Conservation (phyloP, 1,140 invertebrate species). For the Leptonema lineaticorne region DNA sequence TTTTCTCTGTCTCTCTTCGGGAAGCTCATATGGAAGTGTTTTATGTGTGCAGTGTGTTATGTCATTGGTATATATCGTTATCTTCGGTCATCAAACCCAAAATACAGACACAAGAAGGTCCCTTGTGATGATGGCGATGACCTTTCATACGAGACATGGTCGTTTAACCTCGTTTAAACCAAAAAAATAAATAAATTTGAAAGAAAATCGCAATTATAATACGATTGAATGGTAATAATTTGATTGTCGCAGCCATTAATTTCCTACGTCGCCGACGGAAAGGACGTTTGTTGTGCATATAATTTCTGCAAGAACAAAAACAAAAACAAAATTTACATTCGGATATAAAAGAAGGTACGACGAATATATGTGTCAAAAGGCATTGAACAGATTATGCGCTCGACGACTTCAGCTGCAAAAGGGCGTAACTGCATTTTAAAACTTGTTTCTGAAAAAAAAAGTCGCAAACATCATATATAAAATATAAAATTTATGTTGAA, state of each 20-base stretch:
- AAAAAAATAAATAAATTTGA: neutral
- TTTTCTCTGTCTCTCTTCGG: no score
- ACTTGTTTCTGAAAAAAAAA: no score
- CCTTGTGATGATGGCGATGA: slow-evolving; percentile 2
- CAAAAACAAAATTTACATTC: no score
- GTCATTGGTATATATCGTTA: slow-evolving; percentile 8
- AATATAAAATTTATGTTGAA: no score
- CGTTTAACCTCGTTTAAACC: neutral
- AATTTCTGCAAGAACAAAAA: no score
- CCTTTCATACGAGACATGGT: neutral
- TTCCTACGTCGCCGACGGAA: neutral
- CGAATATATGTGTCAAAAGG: neutral
- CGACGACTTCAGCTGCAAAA: no score
- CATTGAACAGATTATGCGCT: neutral
- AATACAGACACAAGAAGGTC: slow-evolving; percentile 1
- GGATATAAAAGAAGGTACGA: no score
- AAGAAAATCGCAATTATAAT: neutral
- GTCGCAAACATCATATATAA: no score
- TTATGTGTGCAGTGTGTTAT: neutral
- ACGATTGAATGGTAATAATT: neutral
- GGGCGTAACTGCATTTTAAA: no score
- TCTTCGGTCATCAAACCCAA: slow-evolving; percentile 10
- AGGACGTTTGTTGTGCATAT: neutral
- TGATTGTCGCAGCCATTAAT: neutral
- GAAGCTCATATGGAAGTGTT: no score